Conservation (phyloP, 2,888 invertebrate species). For the Bembecia ichneumoniformis region DNA sequence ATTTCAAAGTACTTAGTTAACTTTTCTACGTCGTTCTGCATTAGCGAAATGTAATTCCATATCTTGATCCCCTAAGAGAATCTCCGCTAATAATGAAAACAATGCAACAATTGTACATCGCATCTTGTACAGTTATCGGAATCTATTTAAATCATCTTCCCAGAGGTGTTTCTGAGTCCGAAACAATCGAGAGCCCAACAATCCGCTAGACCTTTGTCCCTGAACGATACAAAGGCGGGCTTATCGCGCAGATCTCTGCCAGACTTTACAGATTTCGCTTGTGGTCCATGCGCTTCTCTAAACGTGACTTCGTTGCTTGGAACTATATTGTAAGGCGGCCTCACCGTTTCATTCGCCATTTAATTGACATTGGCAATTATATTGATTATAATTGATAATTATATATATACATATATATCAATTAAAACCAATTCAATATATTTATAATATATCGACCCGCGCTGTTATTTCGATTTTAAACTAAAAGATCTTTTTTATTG, state of each 20-base stretch:
- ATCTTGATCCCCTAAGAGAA: not conserved
- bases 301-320: not conserved
- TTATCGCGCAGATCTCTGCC: constrained; percentile 42
- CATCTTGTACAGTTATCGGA: constrained; percentile 10
- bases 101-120: not conserved
- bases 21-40: not conserved
- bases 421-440: too few relatives aligned
- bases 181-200: constrained; percentile 15
- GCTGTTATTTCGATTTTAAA: too few relatives aligned
- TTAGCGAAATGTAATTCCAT: not conserved
- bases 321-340: not conserved
- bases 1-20: too few relatives aligned
- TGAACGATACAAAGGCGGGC: constrained; percentile 35
- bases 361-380: too few relatives aligned
- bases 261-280: constrained; percentile 12
- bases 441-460: too few relatives aligned
- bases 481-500: too few relatives aligned
- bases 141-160: constrained; percentile 25
- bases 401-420: too few relatives aligned
- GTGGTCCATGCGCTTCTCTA: constrained; percentile 19
- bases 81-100: not conserved
- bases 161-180: constrained; percentile 13
- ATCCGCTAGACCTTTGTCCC: constrained; percentile 50
- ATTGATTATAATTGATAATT: too few relatives aligned
- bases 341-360: too few relatives aligned